Evolutionary conservation across 53 echinoderm and acorn worm genomes (phyloP).

Genomic region (Temnopleurus reevesii): DNA sequence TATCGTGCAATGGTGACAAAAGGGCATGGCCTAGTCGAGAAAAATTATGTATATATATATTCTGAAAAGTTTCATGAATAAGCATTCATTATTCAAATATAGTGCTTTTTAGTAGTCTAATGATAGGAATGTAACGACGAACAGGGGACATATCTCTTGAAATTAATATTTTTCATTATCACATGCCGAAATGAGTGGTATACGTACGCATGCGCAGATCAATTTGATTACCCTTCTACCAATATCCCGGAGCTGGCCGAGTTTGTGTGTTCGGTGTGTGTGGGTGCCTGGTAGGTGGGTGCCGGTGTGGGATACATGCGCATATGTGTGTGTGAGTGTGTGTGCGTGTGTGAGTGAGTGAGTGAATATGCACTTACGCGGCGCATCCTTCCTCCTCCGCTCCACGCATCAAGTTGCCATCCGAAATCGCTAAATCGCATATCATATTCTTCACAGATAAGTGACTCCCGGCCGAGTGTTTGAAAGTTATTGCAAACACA

Average conservation of each 20-base stretch:
- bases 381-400: not conserved
- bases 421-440: constrained; percentile 3
- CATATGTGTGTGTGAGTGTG: not conserved
- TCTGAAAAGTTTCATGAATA: too few relatives aligned
- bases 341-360: not conserved
- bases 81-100: too few relatives aligned
- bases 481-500: constrained; percentile 10
- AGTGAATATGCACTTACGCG: not conserved
- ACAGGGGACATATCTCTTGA: not conserved
- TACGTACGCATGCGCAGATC: constrained; percentile 19
- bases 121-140: too few relatives aligned
- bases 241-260: not conserved
- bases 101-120: too few relatives aligned
- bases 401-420: constrained; percentile 39
- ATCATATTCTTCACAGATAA: constrained; percentile 17
- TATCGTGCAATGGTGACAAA: too few relatives aligned
- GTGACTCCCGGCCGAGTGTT: not conserved
- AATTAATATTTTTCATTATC: constrained; percentile 27
- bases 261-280: constrained; percentile 43
- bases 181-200: constrained; percentile 13
- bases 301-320: not conserved
- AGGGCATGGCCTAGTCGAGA: too few relatives aligned
- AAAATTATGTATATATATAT: too few relatives aligned
- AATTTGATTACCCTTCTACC: constrained; percentile 4
- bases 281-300: not conserved